Base-by-base conservation (phyloP, 2,888 invertebrate genomes). In the Cremastobaeus sp. region DNA sequence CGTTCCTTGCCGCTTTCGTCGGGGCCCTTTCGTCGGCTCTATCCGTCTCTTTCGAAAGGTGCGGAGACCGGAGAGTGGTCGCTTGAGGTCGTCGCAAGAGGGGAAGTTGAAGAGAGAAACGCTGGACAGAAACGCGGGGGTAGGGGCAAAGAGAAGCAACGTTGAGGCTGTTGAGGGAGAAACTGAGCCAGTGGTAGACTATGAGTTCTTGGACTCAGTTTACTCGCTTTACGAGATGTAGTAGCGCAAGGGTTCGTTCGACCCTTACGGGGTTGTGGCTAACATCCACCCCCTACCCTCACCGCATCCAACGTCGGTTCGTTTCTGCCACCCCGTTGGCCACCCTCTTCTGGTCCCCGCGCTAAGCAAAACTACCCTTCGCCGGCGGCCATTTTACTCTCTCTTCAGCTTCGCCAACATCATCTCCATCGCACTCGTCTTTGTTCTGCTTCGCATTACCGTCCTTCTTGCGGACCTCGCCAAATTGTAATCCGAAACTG, bases 251-350 rank as follows among this genome's bases (percentile, higher is more conserved):
- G 86, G 86, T 86, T 84, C 84, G 85, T 82, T 85, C 86, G 86
- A 87, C 87, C 87, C 87, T 87, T 86, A 86, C 86, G 87, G 87
- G 87, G 87, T 86, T 87, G 87, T 87, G 87, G 87, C 87, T 87
- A 87, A 84, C 86, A 81, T 81, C 83, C 80, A 79, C 82, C 81
- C 79, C 80, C 80, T 78, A 75, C 76, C 79, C 78, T 76, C 79
- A 68, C 76, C 78, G 72, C 77, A 78, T 48, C 59, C 35, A 76
- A 76, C 77, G 77, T 76, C 79, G 72, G 75, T 77, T 76, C 79
- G 80, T 79, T 78, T 81, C 81, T 82, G 79, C 83, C 83, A 82
- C 83, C 82, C 80, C 77, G 81, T 81, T 82, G 82, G 82, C 84
- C 84, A 83, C 84, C 84, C 83, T 82, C 83, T 81, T 81, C 77